A percentile compares a stretch with the other conserved stretches of the same genome.
phyloP scores from a whole-genome alignment of 2,113 vertebrate genomes.

The human (Homo sapiens) region DNA sequence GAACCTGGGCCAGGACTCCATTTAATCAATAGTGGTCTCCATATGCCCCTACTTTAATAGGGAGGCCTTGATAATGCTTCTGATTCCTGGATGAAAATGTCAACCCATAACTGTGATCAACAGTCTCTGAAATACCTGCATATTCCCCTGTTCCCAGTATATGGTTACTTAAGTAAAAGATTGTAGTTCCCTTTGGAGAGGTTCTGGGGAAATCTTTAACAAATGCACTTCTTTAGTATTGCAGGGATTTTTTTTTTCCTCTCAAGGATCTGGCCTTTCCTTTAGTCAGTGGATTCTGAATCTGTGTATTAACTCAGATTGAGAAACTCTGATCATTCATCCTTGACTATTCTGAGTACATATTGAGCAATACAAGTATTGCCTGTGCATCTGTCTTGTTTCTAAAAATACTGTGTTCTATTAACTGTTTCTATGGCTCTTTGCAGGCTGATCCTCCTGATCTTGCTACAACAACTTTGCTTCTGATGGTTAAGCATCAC shows the following conservation, averaged over 20 bases:
- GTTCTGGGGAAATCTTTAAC: background rate
- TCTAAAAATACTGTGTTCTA: background rate
- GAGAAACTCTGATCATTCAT: background rate
- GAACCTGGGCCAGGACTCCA: slow-evolving; percentile 17
- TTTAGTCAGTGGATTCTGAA: background rate
- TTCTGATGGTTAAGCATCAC: background rate
- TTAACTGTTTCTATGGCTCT: background rate
- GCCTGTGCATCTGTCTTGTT: background rate
- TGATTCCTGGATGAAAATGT: background rate
- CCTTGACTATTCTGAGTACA: background rate
- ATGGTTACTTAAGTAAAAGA: background rate
- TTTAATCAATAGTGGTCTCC: background rate
- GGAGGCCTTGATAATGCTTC: background rate
- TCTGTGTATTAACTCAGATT: background rate
- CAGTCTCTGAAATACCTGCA: background rate
- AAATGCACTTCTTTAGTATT: background rate
- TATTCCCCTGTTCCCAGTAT: background rate
- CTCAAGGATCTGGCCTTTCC: background rate
- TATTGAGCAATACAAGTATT: background rate
- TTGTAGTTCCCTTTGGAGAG: background rate
- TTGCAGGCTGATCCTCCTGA: background rate
- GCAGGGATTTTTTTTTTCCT: background rate
- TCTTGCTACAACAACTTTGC: background rate
- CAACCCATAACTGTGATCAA: background rate
- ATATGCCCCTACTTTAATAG: background rate